Conservation (phyloP, 2,113 vertebrate genomes). For the Psittacus erithacus region DNA sequence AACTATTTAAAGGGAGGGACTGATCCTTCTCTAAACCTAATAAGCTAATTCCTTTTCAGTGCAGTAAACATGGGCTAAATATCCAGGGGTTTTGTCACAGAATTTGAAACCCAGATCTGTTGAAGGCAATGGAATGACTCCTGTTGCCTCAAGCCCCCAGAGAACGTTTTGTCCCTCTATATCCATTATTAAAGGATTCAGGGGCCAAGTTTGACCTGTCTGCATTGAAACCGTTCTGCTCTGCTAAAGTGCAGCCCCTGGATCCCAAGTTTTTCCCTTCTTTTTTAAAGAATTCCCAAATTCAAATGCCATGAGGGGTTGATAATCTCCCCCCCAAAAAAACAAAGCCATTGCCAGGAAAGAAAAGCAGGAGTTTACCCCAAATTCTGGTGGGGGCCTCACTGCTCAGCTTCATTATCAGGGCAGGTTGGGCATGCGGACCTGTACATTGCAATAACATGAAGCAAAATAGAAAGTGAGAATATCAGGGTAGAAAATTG, state of each 20-base stretch:
- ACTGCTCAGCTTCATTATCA: neutral
- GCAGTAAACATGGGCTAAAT: neutral
- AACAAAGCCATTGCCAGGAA: fast-evolving
- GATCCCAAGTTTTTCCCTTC: neutral
- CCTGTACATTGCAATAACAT: neutral
- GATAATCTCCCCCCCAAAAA: neutral
- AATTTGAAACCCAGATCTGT: neutral
- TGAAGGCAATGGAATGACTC: neutral
- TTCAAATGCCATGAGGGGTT: fast-evolving
- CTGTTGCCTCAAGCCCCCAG: neutral
- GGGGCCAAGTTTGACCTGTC: neutral
- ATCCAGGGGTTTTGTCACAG: neutral
- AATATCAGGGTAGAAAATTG: neutral
- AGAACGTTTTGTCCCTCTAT: neutral
- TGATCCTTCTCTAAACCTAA: neutral
- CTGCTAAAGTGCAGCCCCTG: neutral
- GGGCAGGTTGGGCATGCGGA: neutral
- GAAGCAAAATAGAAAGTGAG: neutral
- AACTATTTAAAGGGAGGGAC: neutral
- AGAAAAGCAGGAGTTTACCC: neutral
- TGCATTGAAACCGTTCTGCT: neutral
- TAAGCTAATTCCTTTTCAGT: neutral
- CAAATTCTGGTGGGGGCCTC: neutral
- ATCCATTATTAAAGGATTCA: neutral
- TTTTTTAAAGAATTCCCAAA: neutral